Percentiles rank a stretch among this genome's conserved stretches.
phyloP scores from a whole-genome alignment of 2,113 vertebrate genomes.

The Pelusios castaneus region DNA sequence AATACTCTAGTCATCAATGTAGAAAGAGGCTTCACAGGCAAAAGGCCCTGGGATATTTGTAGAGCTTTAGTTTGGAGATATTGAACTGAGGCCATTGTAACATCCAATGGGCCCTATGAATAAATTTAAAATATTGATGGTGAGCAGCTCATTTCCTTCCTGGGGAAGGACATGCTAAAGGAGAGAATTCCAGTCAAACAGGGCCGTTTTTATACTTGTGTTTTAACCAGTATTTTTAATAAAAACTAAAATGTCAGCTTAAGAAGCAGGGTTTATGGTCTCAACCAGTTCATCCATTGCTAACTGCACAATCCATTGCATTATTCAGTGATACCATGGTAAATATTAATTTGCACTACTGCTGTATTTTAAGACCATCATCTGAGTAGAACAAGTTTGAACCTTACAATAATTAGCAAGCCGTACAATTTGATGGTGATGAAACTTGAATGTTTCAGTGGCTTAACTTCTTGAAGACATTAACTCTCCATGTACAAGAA shows the following conservation, averaged over 20 bases:
- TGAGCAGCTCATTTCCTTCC: not conserved
- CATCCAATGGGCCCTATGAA: not conserved
- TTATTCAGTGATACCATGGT: constrained; percentile 52
- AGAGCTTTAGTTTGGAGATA: not conserved
- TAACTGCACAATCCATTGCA: constrained; percentile 16
- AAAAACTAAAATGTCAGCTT: constrained; percentile 14
- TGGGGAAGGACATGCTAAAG: not conserved
- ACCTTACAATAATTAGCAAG: constrained; percentile 59
- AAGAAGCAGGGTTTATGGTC: constrained; percentile 19
- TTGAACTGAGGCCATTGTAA: not conserved
- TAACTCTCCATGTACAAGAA: not conserved
- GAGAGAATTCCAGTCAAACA: not conserved
- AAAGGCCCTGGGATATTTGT: not conserved
- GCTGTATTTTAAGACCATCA: constrained; percentile 42
- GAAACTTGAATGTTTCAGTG: constrained; percentile 50
- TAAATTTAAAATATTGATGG: not conserved
- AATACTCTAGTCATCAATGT: not conserved
- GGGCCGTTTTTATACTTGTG: not conserved
- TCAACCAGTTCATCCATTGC: not conserved
- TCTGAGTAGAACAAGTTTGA: constrained; percentile 38
- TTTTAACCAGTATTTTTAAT: constrained; percentile 7
- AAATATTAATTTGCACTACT: constrained; percentile 48
- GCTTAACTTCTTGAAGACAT: constrained; percentile 11
- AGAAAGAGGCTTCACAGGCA: constrained; percentile 8
- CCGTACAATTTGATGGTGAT: not conserved